These are phyloP conservation scores for Engystomops pustulosus DNA, from an alignment of 2,113 vertebrate genomes.

Conservation along the genomic window DNA sequence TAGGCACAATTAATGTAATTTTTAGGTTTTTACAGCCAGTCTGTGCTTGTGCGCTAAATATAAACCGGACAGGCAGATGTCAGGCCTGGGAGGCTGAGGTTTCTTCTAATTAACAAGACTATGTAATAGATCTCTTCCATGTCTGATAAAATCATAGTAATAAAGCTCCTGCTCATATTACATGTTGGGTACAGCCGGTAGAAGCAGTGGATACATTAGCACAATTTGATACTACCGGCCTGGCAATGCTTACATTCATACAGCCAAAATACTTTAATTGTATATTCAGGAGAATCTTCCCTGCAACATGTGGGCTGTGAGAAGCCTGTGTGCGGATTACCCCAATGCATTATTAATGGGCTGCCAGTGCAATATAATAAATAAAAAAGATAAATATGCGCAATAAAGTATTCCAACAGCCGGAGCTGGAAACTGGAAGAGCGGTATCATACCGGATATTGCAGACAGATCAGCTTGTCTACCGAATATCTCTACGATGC, in stretches of 20 bases:
- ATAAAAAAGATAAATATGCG: slow-evolving; percentile 35
- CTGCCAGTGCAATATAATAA: slow-evolving; percentile 26
- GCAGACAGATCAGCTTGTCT: slow-evolving; percentile 89
- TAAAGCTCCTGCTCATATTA: too few relatives aligned
- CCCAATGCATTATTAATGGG: slow-evolving; percentile 6
- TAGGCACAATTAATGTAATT: too few relatives aligned
- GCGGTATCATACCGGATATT: slow-evolving; percentile 83
- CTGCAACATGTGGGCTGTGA: slow-evolving; percentile 10
- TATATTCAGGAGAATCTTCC: not conserved
- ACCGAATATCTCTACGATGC: slow-evolving; percentile 88
- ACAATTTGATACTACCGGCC: slow-evolving; percentile 7
- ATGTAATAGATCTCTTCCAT: too few relatives aligned
- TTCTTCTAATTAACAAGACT: too few relatives aligned
- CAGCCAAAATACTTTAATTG: not conserved
- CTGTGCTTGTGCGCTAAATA: too few relatives aligned
- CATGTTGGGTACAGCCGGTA: not conserved
- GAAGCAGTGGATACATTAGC: not conserved
- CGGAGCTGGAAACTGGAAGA: slow-evolving; percentile 16
- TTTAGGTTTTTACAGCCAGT: too few relatives aligned
- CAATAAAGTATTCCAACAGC: slow-evolving; percentile 15
- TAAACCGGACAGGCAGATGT: too few relatives aligned
- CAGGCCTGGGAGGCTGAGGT: too few relatives aligned
- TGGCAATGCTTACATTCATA: slow-evolving; percentile 16
- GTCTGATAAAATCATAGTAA: too few relatives aligned
- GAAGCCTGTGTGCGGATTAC: not conserved